phyloP scores from a whole-genome alignment of 1,140 invertebrate genomes.

The Zaprionus taronus region DNA sequence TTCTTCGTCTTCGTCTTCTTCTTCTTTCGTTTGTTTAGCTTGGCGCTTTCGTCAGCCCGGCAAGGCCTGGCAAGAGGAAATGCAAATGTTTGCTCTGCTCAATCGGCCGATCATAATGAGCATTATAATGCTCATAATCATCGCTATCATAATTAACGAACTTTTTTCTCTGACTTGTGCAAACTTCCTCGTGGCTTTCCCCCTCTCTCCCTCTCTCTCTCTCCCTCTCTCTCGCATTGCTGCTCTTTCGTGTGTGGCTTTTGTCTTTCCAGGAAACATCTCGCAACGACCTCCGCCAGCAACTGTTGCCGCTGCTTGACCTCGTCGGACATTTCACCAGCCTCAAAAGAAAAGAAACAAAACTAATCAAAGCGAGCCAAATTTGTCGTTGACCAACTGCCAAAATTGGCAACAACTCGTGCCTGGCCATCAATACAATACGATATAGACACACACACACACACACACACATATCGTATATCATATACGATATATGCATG shows the following conservation, averaged over 20 bases:
- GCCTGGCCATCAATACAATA: conserved; percentile 31
- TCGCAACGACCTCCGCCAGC: conserved; percentile 27
- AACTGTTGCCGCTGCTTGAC: conserved; percentile 6
- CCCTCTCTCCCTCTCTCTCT: neutral
- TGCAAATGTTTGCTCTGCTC: conserved; percentile 61
- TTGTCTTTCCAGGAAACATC: conserved; percentile 39
- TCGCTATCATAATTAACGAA: conserved; percentile 1
- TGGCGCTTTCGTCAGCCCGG: conserved; percentile 22
- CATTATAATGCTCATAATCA: conserved; percentile 2
- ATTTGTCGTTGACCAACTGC: conserved; percentile 37
- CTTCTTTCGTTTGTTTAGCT: conserved; percentile 1
- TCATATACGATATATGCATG: conserved; percentile 10
- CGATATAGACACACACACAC: neutral
- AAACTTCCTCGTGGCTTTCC: conserved; percentile 73
- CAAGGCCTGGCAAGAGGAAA: conserved; percentile 52
- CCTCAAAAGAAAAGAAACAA: neutral
- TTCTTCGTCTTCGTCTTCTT: neutral
- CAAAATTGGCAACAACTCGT: conserved; percentile 38
- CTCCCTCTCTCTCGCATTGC: neutral
- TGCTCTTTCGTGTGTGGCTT: neutral
- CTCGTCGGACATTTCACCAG: conserved; percentile 28
- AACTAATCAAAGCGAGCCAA: conserved; percentile 30
- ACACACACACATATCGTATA: neutral
- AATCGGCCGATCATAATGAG: conserved; percentile 9
- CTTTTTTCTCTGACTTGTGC: conserved; percentile 20